Evolutionary conservation across 2,113 vertebrate genomes (phyloP).

Genomic region (Muntiacus muntjak): DNA sequence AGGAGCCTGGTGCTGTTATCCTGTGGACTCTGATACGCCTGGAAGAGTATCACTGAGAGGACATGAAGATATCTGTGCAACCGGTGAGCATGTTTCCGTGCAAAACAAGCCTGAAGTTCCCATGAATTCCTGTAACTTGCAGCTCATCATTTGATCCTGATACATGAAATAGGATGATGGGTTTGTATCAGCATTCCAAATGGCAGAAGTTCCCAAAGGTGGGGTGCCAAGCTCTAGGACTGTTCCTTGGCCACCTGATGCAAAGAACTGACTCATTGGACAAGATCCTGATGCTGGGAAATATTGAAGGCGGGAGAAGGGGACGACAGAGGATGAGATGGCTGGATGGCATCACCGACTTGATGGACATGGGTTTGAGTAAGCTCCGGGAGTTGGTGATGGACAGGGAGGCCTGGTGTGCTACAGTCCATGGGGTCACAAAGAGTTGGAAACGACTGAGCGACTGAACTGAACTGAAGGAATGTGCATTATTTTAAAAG

Average conservation of each 20-base stretch:
- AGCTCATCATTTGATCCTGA: not conserved
- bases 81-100: not conserved
- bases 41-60: not conserved
- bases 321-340: not conserved
- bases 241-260: not conserved
- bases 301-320: not conserved
- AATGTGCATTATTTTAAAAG: not conserved
- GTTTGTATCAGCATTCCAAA: not conserved
- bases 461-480: not conserved
- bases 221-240: not conserved
- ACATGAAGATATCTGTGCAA: not conserved
- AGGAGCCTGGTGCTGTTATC: not conserved
- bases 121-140: not conserved
- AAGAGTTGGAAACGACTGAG: rapidly evolving
- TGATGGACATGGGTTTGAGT: not conserved
- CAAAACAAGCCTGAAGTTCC: not conserved
- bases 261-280: rapidly evolving
- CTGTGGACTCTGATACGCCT: not conserved
- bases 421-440: not conserved
- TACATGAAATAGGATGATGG: not conserved
- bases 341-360: not conserved
- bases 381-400: rapidly evolving
- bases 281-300: not conserved
- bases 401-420: not conserved
- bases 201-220: not conserved